Evolutionary conservation across 2,888 invertebrate genomes (phyloP), one percentile per base, ranked within the genome.

Genomic region (Stictocephala bisonia): DNA sequence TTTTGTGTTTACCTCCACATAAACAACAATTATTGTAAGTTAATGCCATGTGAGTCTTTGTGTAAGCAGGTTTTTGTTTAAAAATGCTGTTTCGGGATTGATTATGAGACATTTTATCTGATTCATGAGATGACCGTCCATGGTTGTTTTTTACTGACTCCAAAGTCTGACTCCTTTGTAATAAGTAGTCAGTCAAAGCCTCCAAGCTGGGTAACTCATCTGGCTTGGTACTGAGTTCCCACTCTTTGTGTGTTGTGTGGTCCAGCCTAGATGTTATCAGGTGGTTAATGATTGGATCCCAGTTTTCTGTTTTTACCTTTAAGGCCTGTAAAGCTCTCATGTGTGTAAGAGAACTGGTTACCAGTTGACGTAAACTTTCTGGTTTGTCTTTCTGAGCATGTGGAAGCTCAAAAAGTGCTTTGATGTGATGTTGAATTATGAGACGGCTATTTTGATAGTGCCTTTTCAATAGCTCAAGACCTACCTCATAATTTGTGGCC

Each of bases 401-500:
- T 7, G 48, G 48, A 2, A 66, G 41, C 4, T 41, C 35, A 20
- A 66, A 66, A 24, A 66, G 22, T 40, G 41, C 66, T 11, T 66
- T 66, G 11, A 66, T 7, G 18, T 66, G 66, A 13, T 66, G n/a
- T 3, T 66, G 29, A 6, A 66, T 40, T 2, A 66, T 13, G 4
- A 40, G 7, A 26, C 41, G 41, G 13, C 18, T 66, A 13, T 66
- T 66, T 13, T 35, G 31, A 41, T 35, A 66, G 9, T 20, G 35
- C 3, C 40, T 35, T 7, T 35, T 41, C 11, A 41, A 41, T 11
- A 66, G 41, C 11, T 66, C 40, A 22, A n/a, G 11, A n/a, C 2
- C 66, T n/a, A 66, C 24, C 13, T 40, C 15, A 22, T 66, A 66
- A 22, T 66, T 66, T 22, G 13, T 24, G 7, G 66, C 15, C 4